Evolutionary conservation across 2,797 vertebrate genomes (phyloP), one percentile per base, ranked within the genome.

Genomic region (Acridotheres tristis): DNA sequence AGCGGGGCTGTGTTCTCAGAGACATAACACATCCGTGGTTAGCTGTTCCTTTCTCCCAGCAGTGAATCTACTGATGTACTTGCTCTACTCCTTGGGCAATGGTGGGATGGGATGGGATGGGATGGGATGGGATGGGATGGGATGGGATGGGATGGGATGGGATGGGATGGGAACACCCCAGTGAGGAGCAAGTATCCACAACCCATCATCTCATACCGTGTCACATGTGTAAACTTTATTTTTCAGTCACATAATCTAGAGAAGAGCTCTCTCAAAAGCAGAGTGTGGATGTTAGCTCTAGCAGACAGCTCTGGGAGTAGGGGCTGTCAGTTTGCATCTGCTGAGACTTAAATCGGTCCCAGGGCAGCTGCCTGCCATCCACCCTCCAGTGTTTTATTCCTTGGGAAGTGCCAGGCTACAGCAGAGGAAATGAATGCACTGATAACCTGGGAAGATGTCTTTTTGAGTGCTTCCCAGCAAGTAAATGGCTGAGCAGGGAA

Each of bases 251-350:
- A 55, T 34, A 36, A 50, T 21, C 38, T 42, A 65, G 75, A 27
- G 69, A 77, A 67, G 68, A 78, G 38, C 42, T 81, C 69, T 91
- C 88, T 66, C 20, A 26, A 40, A 78, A 84, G 38, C 59, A 32
- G 22, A 88, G 51, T 36, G 89, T 59, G 59, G 73, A 79, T 84
- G 30, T 62, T 86, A 63, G 87, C 69, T 88, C 47, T 50, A 66
- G 25, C 58, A 79, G 89, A 69, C 82, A 93, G 88, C 85, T 90
- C 83, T 76, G 91, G 92, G 80, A 96, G 69, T 8, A 82, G 38
- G 40, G 62, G 47, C 83, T 79, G 63, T 88, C 69, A 68, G 73
- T 57, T 67, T 90, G 88, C 58, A 57, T 85, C 85, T 81, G 22
- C 36, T 65, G 85, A 90, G 95, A 89, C 66, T 86, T 58, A 58